Evolutionary conservation across 2,797 vertebrate species (phyloP).

Genomic region (Pipistrellus pipistrellus): DNA sequence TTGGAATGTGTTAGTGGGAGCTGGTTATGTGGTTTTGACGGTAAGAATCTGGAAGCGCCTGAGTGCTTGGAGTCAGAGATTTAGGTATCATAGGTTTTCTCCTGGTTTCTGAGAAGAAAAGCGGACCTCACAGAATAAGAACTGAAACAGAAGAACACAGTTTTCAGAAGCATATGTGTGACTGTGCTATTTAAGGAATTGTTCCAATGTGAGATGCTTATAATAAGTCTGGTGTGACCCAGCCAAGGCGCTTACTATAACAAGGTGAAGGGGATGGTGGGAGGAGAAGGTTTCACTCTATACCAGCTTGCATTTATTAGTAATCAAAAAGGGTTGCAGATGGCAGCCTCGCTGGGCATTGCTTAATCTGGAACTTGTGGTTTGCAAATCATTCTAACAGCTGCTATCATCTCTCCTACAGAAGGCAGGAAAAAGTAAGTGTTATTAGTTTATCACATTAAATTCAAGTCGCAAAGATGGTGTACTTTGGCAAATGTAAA

Average conservation of each 20-base stretch:
- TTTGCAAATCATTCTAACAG: constrained; percentile 49
- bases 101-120: constrained; percentile 51
- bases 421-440: background rate
- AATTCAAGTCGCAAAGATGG: constrained; percentile 1
- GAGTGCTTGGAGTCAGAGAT: background rate
- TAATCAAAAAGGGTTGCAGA: constrained; percentile 4
- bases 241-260: background rate
- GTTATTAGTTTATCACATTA: constrained; percentile 44
- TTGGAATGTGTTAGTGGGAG: background rate
- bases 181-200: constrained; percentile 43
- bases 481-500: constrained; percentile 1
- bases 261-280: background rate
- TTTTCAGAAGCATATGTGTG: constrained; percentile 11
- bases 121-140: background rate
- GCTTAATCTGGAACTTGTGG: constrained; percentile 19
- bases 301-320: background rate
- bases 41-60: background rate
- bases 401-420: constrained; percentile 10
- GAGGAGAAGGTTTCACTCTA: background rate
- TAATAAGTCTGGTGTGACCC: constrained; percentile 26
- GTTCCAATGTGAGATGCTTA: constrained; percentile 34
- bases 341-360: background rate
- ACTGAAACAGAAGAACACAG: constrained; percentile 42
- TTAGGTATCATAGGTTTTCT: background rate
- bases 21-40: background rate